A percentile compares a stretch with the other conserved stretches of the same genome.
These are phyloP conservation scores for Nibea albiflora DNA, from an alignment of 2,113 vertebrate species.

Conservation along the genomic window DNA sequence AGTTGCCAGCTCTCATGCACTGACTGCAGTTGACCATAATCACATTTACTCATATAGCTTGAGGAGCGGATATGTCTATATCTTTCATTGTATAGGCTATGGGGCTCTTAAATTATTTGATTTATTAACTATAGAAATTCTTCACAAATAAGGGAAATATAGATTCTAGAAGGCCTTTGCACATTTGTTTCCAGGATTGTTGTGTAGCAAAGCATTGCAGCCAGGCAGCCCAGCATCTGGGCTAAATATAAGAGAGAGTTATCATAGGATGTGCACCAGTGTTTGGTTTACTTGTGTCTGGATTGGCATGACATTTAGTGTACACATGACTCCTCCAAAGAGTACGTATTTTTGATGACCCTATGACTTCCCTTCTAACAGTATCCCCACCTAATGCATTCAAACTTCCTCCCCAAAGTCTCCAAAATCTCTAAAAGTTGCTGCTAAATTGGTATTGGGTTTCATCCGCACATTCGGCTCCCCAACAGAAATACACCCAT, in stretches of 20 bases:
- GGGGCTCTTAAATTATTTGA: background rate
- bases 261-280: constrained; percentile 1
- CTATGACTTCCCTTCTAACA: background rate
- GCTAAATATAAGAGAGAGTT: background rate
- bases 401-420: background rate
- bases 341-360: constrained; percentile 16
- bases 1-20: constrained; percentile 43
- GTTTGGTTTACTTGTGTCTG: constrained; percentile 8
- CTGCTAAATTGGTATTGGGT: background rate
- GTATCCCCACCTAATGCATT: background rate
- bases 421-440: constrained; percentile 20
- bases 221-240: too few species aligned
- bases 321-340: constrained; percentile 1
- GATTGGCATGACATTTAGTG: constrained; percentile 20
- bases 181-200: too few species aligned
- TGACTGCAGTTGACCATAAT: constrained; percentile 26
- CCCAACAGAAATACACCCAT: constrained; percentile 24
- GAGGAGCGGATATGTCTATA: background rate
- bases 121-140: background rate
- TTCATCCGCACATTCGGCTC: constrained; percentile 33
- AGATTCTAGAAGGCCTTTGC: background rate
- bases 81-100: background rate
- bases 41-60: constrained; percentile 5
- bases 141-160: background rate
- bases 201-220: background rate